phyloP scores from a whole-genome alignment of 2,797 vertebrate species.

The Babyrousa celebensis region DNA sequence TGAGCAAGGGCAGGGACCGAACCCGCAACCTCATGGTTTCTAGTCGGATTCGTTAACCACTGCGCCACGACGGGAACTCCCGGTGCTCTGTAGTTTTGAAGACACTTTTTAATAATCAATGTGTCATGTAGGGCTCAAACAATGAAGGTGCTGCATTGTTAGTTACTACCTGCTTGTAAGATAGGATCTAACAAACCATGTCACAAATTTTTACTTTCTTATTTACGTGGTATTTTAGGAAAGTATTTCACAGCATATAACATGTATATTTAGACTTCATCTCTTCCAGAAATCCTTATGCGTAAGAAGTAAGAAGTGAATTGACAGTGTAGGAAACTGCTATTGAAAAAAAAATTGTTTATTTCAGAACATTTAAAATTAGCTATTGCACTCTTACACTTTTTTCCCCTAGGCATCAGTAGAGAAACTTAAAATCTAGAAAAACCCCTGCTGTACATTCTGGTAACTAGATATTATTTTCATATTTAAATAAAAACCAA shows the following conservation, averaged over 20 bases:
- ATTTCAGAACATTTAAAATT: slow-evolving; percentile 23
- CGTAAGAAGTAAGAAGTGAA: slow-evolving; percentile 16
- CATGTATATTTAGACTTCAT: not conserved
- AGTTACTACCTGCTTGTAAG: not conserved
- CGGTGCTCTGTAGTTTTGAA: not conserved
- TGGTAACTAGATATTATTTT: slow-evolving; percentile 23
- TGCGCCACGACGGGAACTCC: no score
- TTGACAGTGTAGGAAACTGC: slow-evolving; percentile 1
- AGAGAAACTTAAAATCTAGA: slow-evolving; percentile 32
- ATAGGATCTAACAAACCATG: not conserved
- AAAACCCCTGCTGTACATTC: not conserved
- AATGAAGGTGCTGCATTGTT: not conserved
- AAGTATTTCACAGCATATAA: not conserved
- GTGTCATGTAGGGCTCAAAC: not conserved
- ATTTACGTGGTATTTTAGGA: slow-evolving; percentile 44
- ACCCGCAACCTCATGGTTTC: no score
- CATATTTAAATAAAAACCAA: slow-evolving; percentile 27
- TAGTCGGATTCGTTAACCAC: no score
- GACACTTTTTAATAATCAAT: not conserved
- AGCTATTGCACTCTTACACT: not conserved
- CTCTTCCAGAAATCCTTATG: slow-evolving; percentile 33
- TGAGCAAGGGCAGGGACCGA: no score
- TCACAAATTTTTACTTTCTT: slow-evolving; percentile 11
- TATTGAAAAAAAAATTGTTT: not conserved
- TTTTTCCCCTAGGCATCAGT: not conserved